These are phyloP conservation scores for Hydrozoanthus gracilis DNA, from an alignment of 92 coral and sea anemone species.

Conservation along the genomic window DNA sequence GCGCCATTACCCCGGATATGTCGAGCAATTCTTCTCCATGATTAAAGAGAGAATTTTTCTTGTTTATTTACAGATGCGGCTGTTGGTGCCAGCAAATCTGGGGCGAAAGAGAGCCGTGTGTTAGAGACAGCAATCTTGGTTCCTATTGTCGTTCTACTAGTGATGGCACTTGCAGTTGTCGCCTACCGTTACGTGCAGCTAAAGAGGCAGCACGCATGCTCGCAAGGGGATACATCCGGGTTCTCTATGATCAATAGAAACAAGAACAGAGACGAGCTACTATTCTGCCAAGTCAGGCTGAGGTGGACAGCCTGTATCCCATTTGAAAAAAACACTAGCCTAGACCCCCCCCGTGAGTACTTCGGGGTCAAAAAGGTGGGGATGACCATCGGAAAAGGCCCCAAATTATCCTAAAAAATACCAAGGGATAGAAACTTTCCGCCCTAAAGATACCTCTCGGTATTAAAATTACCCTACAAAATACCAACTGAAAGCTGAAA, in stretches of 20 bases:
- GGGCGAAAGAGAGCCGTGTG: not conserved
- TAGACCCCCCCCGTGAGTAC: too few relatives aligned
- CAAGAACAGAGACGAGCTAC: not conserved
- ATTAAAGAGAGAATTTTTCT: too few relatives aligned
- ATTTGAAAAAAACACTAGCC: not conserved
- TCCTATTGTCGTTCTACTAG: not conserved
- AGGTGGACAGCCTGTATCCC: not conserved
- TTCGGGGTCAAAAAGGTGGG: too few relatives aligned
- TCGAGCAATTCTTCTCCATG: too few relatives aligned
- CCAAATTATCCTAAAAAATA: too few relatives aligned
- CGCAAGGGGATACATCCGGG: not conserved
- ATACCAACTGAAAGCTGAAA: too few relatives aligned
- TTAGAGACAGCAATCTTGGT: not conserved
- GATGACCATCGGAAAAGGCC: too few relatives aligned
- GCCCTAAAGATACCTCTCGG: too few relatives aligned
- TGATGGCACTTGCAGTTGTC: not conserved
- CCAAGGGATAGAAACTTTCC: too few relatives aligned
- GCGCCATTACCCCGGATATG: too few relatives aligned
- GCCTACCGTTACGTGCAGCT: not conserved
- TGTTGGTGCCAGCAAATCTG: not conserved
- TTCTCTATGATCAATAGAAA: not conserved
- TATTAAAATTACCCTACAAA: too few relatives aligned
- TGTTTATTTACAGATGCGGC: not conserved
- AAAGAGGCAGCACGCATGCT: not conserved
- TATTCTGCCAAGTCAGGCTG: not conserved